Base-by-base conservation (phyloP, 2,113 vertebrate genomes). In the Archilochus colubris region DNA sequence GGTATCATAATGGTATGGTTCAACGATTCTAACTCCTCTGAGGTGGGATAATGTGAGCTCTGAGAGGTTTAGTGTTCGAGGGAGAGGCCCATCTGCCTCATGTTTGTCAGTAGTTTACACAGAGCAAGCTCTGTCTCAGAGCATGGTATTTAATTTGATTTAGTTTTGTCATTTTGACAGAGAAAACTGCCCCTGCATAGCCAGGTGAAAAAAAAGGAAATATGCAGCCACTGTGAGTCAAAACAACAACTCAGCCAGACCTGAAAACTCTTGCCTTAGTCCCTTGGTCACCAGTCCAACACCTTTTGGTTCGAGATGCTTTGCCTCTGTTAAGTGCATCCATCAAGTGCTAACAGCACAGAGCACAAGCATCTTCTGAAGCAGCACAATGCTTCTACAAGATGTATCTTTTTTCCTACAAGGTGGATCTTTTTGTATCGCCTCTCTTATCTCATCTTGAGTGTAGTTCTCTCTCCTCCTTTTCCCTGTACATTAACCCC, bases 81-180 rank as follows among this genome's bases (percentile, higher is more conserved):
- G 33, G 28, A 53, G 28, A 57, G 44, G 46, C 38, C 11, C 8
- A 3, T 43, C 50, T 0, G 1, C 53, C 70, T 75, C 3, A 0
- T 19, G 63, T 61, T 50, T 19, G 64, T 68, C 46, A 77, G 13
- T 31, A 46, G 51, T 67, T 82, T 78, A 28, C 3, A 1, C 25
- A 59, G 58, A 75, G 55, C 10, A 30, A 70, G 12, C 31, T 24
- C 16, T 21, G 13, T 66, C 19, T 44, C 44, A 14, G 9, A 38
- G 17, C 0, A 1, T 0, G 3, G 31, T 19, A 38, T 7, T 51
- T 63, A 2, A 6, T 78, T 75, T 61, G 15, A 18, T 46, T 46
- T 46, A 7, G 14, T 46, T 46, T 46, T 46, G 44, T 46, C 15
- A 46, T 46, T 46, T 46, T 46, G 44, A 6, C 16, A 17, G 6